Evolutionary conservation across 2,888 invertebrate genomes (phyloP), one percentile per base, ranked within the genome.

Genomic region (Acrocyrtus sp.): DNA sequence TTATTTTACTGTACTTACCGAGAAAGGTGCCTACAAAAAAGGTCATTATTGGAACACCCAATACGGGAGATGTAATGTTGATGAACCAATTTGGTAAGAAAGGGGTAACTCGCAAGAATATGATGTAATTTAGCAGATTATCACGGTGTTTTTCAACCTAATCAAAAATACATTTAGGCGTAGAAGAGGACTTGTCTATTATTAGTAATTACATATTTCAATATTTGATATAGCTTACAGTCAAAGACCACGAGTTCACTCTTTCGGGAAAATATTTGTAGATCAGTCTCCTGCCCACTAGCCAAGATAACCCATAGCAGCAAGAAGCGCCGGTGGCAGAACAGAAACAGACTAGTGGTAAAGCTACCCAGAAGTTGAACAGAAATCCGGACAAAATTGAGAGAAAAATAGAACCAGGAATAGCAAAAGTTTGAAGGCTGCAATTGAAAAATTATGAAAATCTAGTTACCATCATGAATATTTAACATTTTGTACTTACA

Each of bases 81-180:
- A 98, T 98, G 85, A 99, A 98, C 99, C 99, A 99, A 85, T 99
- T 99, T 6, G 99, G 99, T 82, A 99, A 87, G 83, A 99, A 91
- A 62, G 99, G 99, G 26, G 99, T 99, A 83, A 99, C 93, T 80
- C 99, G 89, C 80, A 99, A 87, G 85, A 99, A 99, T 83, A 99
- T 89, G 82, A 99, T 95, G 84, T 99, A 99, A 86, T 95, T 95
- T 73, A 99, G 88, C 78, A 99, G 86, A 84, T 97, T 92, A 81
- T 94, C 91, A 76, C 90, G 89, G 84, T 99, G 98, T 83, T 92
- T 92, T 47, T 89, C 83, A 1, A 88, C 86, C 86, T 87, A 80
- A 77, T 67, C 50, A 72, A 56, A 53, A 56, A 21, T 53, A 58
- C 45, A 53, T 47, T 27, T 41, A 50, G 21, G 8, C 66, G n/a